Percentiles rank a stretch among this genome's conserved stretches.
Conservation (phyloP, 2,113 vertebrate species). For the Ciconia boyciana region DNA sequence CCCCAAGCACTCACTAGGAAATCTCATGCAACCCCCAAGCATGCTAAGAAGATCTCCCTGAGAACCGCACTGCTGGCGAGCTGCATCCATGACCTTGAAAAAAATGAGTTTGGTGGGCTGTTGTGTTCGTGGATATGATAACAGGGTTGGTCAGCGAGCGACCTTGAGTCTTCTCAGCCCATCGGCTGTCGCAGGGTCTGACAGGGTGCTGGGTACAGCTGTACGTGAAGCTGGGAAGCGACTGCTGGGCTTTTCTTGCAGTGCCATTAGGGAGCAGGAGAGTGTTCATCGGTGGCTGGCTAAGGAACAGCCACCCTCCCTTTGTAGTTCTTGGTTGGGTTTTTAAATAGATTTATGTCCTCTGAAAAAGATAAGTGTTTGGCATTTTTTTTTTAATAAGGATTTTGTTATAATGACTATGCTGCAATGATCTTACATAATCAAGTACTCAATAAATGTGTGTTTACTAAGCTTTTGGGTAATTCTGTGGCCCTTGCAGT, state of each 20-base stretch:
- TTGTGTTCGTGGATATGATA: background rate
- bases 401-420: constrained; percentile 33
- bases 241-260: background rate
- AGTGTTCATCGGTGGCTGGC: background rate
- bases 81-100: background rate
- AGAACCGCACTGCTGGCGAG: background rate
- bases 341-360: background rate
- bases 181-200: accelerated
- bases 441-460: constrained; percentile 12
- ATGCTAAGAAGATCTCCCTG: background rate
- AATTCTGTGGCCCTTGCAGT: background rate
- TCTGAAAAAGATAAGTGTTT: background rate
- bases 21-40: background rate
- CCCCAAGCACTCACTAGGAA: background rate
- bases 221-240: background rate
- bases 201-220: accelerated
- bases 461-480: constrained; percentile 46
- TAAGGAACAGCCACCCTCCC: background rate
- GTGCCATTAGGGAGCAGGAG: background rate
- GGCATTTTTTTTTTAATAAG: background rate
- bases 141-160: background rate
- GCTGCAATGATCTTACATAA: background rate
- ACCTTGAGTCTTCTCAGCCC: background rate
- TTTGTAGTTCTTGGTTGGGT: background rate
- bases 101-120: background rate